Percentiles rank a stretch among this genome's conserved stretches.
Evolutionary conservation across 2,888 invertebrate genomes (phyloP).

Genomic region (Automeris io): DNA sequence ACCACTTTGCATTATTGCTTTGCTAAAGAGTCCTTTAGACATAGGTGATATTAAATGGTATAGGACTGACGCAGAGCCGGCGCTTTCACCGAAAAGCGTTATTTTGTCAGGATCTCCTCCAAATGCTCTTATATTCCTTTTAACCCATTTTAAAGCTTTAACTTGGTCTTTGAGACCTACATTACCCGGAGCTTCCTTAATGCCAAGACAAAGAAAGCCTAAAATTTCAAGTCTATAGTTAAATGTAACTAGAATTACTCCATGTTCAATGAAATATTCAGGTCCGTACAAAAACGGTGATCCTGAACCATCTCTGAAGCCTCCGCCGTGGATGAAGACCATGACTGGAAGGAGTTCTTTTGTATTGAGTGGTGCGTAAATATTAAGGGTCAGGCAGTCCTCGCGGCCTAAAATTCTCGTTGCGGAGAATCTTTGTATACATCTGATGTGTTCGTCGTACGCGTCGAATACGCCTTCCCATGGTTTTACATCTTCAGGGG

Average conservation of each 20-base stretch:
- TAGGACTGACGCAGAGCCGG: slow-evolving; percentile 57
- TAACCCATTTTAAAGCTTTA: slow-evolving; percentile 54
- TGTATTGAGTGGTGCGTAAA: slow-evolving; percentile 43
- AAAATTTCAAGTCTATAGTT: slow-evolving; percentile 63
- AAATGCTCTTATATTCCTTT: slow-evolving; percentile 48
- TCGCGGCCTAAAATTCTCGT: slow-evolving; percentile 41
- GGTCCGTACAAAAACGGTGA: slow-evolving; percentile 58
- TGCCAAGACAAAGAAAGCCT: slow-evolving; percentile 59
- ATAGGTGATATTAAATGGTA: slow-evolving; percentile 57
- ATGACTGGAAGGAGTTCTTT: slow-evolving; percentile 45
- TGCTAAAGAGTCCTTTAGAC: slow-evolving; percentile 56
- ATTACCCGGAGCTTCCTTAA: slow-evolving; percentile 60
- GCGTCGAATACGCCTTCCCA: slow-evolving; percentile 53
- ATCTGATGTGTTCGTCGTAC: slow-evolving; percentile 47
- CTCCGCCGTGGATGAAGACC: slow-evolving; percentile 67
- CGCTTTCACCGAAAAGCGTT: slow-evolving; percentile 64
- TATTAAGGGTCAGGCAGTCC: slow-evolving; percentile 56
- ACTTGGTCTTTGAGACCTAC: slow-evolving; percentile 64
- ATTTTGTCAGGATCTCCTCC: slow-evolving; percentile 60
- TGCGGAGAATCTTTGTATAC: slow-evolving; percentile 47
- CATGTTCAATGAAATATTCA: slow-evolving; percentile 46
- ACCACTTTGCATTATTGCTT: slow-evolving; percentile 61
- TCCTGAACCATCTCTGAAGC: slow-evolving; percentile 58
- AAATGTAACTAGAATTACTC: slow-evolving; percentile 53
- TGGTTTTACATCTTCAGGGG: slow-evolving; percentile 32